These are phyloP conservation scores for Cotesia vestalis DNA, from an alignment of 1,140 invertebrate species.

Conservation along the genomic window DNA sequence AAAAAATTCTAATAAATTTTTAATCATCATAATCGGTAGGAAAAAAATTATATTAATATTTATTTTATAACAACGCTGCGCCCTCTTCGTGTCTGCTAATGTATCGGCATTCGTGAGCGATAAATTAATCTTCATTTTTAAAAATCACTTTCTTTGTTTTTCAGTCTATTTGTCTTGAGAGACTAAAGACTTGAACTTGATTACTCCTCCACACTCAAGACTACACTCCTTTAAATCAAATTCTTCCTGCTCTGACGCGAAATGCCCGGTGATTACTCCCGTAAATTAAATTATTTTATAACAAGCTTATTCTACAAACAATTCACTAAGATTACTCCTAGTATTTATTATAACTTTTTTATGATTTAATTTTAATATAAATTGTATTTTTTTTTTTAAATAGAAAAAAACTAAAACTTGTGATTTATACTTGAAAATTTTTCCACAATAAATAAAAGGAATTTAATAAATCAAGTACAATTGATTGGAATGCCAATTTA, in stretches of 20 bases:
- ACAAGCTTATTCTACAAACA: slow-evolving; percentile 30
- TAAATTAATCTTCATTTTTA: slow-evolving; percentile 48
- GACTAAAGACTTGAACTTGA: not conserved
- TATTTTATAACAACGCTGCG: slow-evolving; percentile 41
- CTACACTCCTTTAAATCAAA: slow-evolving; percentile 8
- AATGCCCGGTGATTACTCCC: slow-evolving; percentile 40
- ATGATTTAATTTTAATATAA: not conserved
- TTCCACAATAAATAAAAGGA: no score
- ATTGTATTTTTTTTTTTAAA: not conserved
- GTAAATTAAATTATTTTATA: slow-evolving; percentile 52
- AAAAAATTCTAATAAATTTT: no score
- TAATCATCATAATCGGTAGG: not conserved
- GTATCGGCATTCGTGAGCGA: slow-evolving; percentile 51
- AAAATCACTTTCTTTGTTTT: slow-evolving; percentile 14
- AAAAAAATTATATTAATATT: slow-evolving; percentile 38
- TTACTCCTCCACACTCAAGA: not conserved
- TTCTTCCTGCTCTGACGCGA: slow-evolving; percentile 29
- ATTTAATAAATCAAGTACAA: no score
- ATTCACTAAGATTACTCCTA: slow-evolving; percentile 32
- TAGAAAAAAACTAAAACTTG: no score
- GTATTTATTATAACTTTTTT: not conserved
- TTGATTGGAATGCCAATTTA: no score
- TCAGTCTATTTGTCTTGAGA: slow-evolving; percentile 1
- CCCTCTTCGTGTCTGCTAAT: slow-evolving; percentile 53
- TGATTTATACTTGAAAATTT: no score